A percentile compares a stretch with the other conserved stretches of the same genome.
phyloP scores from a whole-genome alignment of 2,888 invertebrate species.

The Tetragonula carbonaria region DNA sequence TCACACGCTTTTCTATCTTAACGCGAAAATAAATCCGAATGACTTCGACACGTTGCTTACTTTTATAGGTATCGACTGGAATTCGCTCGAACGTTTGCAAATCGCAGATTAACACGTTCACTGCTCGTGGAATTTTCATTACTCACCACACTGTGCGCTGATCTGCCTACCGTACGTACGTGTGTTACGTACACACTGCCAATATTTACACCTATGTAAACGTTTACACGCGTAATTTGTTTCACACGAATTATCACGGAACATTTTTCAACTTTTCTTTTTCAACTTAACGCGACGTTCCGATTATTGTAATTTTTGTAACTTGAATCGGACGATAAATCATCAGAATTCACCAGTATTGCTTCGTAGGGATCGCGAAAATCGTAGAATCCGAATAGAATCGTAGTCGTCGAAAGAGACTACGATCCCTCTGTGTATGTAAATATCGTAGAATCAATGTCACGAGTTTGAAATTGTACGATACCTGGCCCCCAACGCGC shows the following conservation, averaged over 20 bases:
- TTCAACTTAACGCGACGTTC: neutral
- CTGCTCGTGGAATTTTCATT: neutral
- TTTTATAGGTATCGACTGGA: neutral
- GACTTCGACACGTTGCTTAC: neutral
- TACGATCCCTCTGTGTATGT: slow-evolving; percentile 5
- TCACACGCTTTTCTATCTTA: neutral
- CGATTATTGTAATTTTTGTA: neutral
- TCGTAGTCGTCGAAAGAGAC: slow-evolving; percentile 12
- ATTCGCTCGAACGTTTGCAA: neutral
- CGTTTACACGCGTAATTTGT: neutral
- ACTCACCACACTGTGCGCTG: neutral
- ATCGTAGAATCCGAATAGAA: neutral
- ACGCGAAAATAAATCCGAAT: neutral
- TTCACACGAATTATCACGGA: neutral
- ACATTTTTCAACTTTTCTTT: neutral
- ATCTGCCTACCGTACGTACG: neutral
- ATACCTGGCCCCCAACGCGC: neutral
- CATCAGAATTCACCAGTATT: slow-evolving; percentile 26
- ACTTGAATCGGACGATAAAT: neutral
- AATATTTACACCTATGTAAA: neutral
- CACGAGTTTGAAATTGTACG: slow-evolving; percentile 2
- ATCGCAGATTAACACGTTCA: neutral
- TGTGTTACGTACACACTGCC: neutral
- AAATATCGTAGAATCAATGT: slow-evolving; percentile 30
- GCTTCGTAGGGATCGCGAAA: slow-evolving; percentile 25